phyloP scores from a whole-genome alignment of 2,888 invertebrate species.

The Herminia tarsipennalis region DNA sequence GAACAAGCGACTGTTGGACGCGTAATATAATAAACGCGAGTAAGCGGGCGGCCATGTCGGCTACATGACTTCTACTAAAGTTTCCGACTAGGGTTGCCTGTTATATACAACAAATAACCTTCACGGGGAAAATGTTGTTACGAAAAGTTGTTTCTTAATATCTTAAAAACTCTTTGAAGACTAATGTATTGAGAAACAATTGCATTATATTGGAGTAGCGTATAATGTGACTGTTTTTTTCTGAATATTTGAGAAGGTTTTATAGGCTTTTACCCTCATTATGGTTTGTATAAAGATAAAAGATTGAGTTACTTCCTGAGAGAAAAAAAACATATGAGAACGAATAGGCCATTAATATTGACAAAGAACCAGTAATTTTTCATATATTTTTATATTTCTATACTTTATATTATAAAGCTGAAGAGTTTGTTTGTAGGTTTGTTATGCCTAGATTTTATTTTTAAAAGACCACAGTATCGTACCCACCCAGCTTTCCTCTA shows the following conservation, averaged over 20 bases:
- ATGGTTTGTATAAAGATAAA: not conserved
- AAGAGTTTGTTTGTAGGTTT: too few species aligned
- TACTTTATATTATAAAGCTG: too few species aligned
- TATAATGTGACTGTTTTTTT: not conserved
- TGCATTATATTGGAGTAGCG: not conserved
- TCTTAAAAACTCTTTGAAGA: slow-evolving; percentile 5
- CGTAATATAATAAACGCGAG: slow-evolving; percentile 25
- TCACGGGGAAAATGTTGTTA: slow-evolving; percentile 8
- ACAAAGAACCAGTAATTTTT: not conserved
- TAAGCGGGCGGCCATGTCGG: slow-evolving; percentile 43
- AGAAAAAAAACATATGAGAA: not conserved
- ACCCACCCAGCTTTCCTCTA: too few species aligned
- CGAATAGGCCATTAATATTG: not conserved
- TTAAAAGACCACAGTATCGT: too few species aligned
- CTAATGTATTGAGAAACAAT: not conserved
- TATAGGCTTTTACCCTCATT: not conserved
- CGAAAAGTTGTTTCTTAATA: slow-evolving; percentile 5
- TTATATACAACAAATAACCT: slow-evolving; percentile 26
- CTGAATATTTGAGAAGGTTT: not conserved
- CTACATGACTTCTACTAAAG: slow-evolving; percentile 53
- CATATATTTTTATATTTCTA: too few species aligned
- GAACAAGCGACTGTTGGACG: slow-evolving; percentile 11
- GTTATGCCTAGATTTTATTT: too few species aligned
- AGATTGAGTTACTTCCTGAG: not conserved
- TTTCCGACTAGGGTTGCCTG: slow-evolving; percentile 9